Evolutionary conservation across 2,888 invertebrate species (phyloP), one percentile per base, ranked within the genome.

Genomic region (Caenorhabditis sp.): DNA sequence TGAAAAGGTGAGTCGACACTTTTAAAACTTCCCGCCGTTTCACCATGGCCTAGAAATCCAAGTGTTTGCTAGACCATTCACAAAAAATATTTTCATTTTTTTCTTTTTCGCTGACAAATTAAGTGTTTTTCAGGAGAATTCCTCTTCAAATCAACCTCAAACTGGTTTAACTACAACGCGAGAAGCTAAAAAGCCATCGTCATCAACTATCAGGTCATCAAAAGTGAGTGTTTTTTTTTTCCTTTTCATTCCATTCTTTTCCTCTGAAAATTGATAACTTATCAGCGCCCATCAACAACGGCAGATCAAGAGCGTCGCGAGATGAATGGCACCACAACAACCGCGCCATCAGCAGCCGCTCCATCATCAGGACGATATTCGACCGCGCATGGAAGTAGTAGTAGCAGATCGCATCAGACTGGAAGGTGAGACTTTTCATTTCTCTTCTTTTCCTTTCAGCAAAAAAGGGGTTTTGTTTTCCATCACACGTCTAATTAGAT

Each of bases 361-460:
- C 49, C 59, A 23, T 21, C 23, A 25, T 68, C 73, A 17, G 68
- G 68, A 10, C 38, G 73, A 27, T 73, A 73, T 52, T 59, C 43
- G 43, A 43, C 43, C 5, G 43, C 43, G 43, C 36, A 58, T 38
- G 20, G 49, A 8, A 68, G 68, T 54, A 65, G 68, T 54, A 65
- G 67, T 49, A 60, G 64, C 21, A 21, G 73, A 59, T 54, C 68
- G 1, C 68, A 68, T 68, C 61, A 63, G 12, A 57, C 67, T 61
- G 72, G 72, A 57, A 57, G 67, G 72, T 72, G 31, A 56, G 72
- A 59, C 1, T 50, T 63, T 67, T 61, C 7, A n/a, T 23, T 53
- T 10, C 17, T 50, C 4, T 4, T 20, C 17, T 50, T 23, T 52
- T 52, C 23, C 8, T 50, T 14, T n/a, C 5, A 52, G 8, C 3